These are phyloP conservation scores for Agrilus mali DNA, from an alignment of 2,888 invertebrate genomes.

Conservation along the genomic window DNA sequence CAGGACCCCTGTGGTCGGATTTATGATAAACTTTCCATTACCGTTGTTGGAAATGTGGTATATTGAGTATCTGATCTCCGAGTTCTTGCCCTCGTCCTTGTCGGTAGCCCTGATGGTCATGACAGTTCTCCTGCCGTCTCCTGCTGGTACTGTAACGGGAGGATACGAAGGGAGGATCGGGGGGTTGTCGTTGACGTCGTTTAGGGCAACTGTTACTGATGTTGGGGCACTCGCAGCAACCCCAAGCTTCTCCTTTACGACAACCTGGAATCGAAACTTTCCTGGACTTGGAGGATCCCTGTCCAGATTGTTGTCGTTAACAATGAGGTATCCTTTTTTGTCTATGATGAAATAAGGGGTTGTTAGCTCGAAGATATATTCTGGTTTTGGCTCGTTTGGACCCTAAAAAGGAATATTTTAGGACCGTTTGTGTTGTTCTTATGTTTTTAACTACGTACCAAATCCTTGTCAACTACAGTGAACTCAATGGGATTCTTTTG, in stretches of 20 bases:
- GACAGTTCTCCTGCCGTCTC: slow-evolving; percentile 27
- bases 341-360: slow-evolving; percentile 73
- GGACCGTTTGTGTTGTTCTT: neutral
- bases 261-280: slow-evolving; percentile 76
- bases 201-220: slow-evolving; percentile 60
- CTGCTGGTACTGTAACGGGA: slow-evolving; percentile 72
- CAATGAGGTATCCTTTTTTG: slow-evolving; percentile 56
- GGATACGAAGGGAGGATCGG: slow-evolving; percentile 68
- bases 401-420: slow-evolving; percentile 39
- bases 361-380: slow-evolving; percentile 73
- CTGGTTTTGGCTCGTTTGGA: slow-evolving; percentile 65
- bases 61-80: slow-evolving; percentile 69
- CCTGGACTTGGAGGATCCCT: slow-evolving; percentile 78
- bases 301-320: slow-evolving; percentile 73
- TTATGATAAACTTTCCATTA: slow-evolving; percentile 71
- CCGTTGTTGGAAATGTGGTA: slow-evolving; percentile 89
- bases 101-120: slow-evolving; percentile 57
- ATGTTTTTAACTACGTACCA: slow-evolving; percentile 44
- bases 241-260: slow-evolving; percentile 68
- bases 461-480: slow-evolving; percentile 71
- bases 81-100: slow-evolving; percentile 77
- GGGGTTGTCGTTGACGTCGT: slow-evolving; percentile 80
- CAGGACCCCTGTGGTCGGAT: slow-evolving; percentile 60
- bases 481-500: slow-evolving; percentile 56
- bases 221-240: slow-evolving; percentile 73